Evolutionary conservation across 2,113 vertebrate genomes (phyloP).

Genomic region (Brienomyrus brachyistius): DNA sequence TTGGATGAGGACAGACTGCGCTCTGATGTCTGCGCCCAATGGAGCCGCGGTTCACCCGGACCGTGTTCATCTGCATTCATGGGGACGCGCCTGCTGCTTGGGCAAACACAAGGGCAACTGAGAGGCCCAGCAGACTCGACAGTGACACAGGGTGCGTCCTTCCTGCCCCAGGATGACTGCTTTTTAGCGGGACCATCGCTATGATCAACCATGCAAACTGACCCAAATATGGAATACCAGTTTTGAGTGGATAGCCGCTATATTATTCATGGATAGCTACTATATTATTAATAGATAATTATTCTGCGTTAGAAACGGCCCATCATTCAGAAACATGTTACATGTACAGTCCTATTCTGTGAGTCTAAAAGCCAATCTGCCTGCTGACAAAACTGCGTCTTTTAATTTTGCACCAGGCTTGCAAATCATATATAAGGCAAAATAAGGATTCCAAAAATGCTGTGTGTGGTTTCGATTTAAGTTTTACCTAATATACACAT

Average conservation of each 20-base stretch:
- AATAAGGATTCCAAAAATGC: background rate
- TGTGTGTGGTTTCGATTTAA: background rate
- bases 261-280: background rate
- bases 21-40: background rate
- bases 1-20: background rate
- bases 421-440: background rate
- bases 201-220: conserved; percentile 64
- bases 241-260: background rate
- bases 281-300: background rate
- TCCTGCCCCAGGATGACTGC: background rate
- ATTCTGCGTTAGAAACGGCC: background rate
- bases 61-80: conserved; percentile 51
- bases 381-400: background rate
- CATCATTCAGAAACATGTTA: background rate
- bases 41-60: background rate
- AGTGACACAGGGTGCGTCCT: background rate
- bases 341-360: background rate
- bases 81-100: conserved; percentile 29
- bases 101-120: conserved; percentile 62
- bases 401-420: background rate
- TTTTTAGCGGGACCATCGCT: conserved; percentile 40
- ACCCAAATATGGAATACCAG: background rate
- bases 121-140: conserved; percentile 38
- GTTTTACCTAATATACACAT: background rate
- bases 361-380: background rate